Evolutionary conservation across 2,113 vertebrate genomes (phyloP).

Genomic region (Thunnus maccoyii): DNA sequence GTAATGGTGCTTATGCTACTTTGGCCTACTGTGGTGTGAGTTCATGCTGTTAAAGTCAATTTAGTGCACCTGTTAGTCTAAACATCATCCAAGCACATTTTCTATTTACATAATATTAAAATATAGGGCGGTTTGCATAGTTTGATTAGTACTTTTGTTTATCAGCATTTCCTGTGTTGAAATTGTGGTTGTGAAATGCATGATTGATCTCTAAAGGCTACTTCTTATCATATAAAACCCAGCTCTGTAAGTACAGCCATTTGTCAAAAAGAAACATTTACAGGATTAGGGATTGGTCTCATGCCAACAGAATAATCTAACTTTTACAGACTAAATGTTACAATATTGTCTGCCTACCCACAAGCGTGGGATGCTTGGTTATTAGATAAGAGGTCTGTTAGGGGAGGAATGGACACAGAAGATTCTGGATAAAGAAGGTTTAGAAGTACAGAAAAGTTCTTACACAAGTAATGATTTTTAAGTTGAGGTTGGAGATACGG

Average conservation of each 20-base stretch:
- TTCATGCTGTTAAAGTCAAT: constrained; percentile 49
- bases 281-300: constrained; percentile 31
- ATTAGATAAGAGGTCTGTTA: constrained; percentile 25
- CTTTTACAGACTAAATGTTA: constrained; percentile 20
- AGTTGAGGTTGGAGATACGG: no score
- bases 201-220: constrained; percentile 24
- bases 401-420: neutral
- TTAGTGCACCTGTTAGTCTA: constrained; percentile 38
- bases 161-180: constrained; percentile 3
- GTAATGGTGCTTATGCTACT: constrained; percentile 56
- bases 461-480: no score
- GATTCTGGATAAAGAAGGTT: no score
- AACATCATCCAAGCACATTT: constrained; percentile 13
- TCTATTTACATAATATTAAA: neutral
- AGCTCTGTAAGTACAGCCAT: constrained; percentile 1
- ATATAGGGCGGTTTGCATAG: neutral
- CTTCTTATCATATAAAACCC: constrained; percentile 21
- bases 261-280: constrained; percentile 16
- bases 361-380: neutral
- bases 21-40: constrained; percentile 28
- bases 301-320: constrained; percentile 32
- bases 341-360: neutral
- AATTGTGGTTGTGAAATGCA: neutral
- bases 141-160: neutral
- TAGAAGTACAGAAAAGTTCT: no score